phyloP scores from a whole-genome alignment of 2,113 vertebrate species.

The Leuciscus idus region DNA sequence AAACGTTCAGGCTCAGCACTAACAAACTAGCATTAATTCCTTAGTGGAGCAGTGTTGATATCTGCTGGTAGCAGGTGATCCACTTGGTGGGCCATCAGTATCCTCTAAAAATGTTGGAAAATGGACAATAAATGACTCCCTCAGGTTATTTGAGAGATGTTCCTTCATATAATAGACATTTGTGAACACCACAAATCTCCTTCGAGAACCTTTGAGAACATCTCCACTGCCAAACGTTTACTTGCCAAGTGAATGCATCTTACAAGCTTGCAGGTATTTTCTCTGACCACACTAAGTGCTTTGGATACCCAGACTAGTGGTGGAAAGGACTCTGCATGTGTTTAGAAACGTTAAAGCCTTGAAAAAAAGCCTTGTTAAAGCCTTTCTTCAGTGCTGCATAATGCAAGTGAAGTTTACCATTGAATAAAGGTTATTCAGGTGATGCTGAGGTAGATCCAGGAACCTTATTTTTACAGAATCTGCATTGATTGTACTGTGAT shows the following conservation, averaged over 20 bases:
- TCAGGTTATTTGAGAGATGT: conserved; percentile 17
- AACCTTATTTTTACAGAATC: conserved; percentile 11
- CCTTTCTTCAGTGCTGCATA: conserved; percentile 19
- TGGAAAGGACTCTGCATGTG: conserved; percentile 31
- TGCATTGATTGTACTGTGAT: conserved; percentile 14
- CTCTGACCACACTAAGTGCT: conserved; percentile 45
- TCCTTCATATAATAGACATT: not conserved
- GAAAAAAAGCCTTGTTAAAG: not conserved
- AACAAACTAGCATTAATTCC: not conserved
- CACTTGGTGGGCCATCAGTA: not conserved
- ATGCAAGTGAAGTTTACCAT: conserved; percentile 6
- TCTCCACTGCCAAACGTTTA: conserved; percentile 42
- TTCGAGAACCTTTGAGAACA: conserved; percentile 11
- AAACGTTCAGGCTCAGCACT: not conserved
- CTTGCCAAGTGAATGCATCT: conserved; percentile 36
- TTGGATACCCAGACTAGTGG: conserved; percentile 1
- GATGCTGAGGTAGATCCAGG: not conserved
- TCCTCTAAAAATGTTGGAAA: not conserved
- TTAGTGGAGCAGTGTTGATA: not conserved
- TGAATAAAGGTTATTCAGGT: not conserved
- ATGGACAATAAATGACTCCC: not conserved
- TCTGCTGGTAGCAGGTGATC: not conserved
- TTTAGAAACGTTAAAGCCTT: conserved; percentile 20
- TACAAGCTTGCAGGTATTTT: not conserved
- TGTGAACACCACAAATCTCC: not conserved